These are phyloP conservation scores for Aplysia californica DNA, from an alignment of 1,140 invertebrate genomes.

Conservation along the genomic window DNA sequence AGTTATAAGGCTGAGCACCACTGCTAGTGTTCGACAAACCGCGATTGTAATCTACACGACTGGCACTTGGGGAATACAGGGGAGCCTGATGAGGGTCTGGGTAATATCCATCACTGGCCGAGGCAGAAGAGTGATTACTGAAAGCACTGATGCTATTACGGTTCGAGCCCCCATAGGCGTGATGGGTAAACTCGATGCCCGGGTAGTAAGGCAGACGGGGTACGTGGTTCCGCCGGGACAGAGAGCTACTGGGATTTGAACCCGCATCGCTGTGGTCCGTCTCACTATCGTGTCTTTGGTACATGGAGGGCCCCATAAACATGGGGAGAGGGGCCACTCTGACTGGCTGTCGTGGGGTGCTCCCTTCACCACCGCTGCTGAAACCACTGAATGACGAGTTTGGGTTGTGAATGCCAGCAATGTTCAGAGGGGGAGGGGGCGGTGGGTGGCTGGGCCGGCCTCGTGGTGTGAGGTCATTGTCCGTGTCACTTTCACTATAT, in stretches of 20 bases:
- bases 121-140: conserved; percentile 1
- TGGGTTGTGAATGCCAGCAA: not conserved
- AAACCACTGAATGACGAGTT: not conserved
- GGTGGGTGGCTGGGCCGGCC: not conserved
- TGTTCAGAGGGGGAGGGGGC: not conserved
- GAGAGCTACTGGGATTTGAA: not conserved
- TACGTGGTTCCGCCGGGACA: conserved; percentile 14
- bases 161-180: conserved; percentile 14
- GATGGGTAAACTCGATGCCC: conserved; percentile 24
- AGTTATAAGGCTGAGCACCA: not conserved
- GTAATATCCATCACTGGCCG: not conserved
- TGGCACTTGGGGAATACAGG: not conserved
- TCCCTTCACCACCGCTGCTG: conserved; percentile 4
- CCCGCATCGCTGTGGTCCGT: conserved; percentile 16
- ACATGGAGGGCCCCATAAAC: not conserved
- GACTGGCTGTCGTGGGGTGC: not conserved
- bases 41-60: not conserved
- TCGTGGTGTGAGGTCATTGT: not conserved
- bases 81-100: not conserved
- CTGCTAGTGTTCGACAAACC: not conserved
- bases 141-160: conserved; percentile 20
- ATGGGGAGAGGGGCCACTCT: not conserved
- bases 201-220: conserved; percentile 20
- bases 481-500: conserved; percentile 2
- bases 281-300: conserved; percentile 6